A percentile compares a stretch with the other conserved stretches of the same genome.
Conservation (phyloP, 2,888 invertebrate species). For the Thymelicus lineola region DNA sequence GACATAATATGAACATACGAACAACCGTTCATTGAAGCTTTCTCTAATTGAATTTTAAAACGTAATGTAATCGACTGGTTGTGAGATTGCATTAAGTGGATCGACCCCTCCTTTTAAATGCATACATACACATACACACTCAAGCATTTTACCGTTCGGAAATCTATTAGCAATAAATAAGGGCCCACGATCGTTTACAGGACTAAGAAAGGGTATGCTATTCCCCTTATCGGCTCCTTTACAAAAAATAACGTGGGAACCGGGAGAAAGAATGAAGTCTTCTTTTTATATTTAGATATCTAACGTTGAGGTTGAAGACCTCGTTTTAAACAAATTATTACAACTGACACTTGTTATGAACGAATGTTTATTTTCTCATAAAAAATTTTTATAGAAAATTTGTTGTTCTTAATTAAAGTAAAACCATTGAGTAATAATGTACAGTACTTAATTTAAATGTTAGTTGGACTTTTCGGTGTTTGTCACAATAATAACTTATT, state of each 20-base stretch:
- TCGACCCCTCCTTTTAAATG: slow-evolving; percentile 65
- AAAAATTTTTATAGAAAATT: no score
- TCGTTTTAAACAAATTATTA: slow-evolving; percentile 60
- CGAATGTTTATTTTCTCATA: slow-evolving; percentile 1
- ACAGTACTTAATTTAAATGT: no score
- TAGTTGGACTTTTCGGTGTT: no score
- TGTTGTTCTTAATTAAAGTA: no score
- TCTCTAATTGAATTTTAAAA: slow-evolving; percentile 49
- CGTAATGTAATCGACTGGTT: slow-evolving; percentile 44
- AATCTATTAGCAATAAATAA: slow-evolving; percentile 83
- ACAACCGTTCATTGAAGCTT: slow-evolving; percentile 28
- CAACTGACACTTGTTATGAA: slow-evolving; percentile 28
- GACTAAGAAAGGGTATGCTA: slow-evolving; percentile 79
- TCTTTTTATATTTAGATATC: slow-evolving; percentile 66
- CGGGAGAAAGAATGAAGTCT: slow-evolving; percentile 74
- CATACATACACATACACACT: slow-evolving; percentile 63
- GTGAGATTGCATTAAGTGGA: slow-evolving; percentile 55
- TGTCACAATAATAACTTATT: no score
- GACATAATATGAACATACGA: slow-evolving; percentile 16
- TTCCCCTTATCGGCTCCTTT: slow-evolving; percentile 79
- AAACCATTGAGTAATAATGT: no score
- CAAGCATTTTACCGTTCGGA: slow-evolving; percentile 69
- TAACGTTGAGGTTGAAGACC: slow-evolving; percentile 67
- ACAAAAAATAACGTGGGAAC: slow-evolving; percentile 84
- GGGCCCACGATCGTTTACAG: slow-evolving; percentile 73